These are phyloP conservation scores for Ciconia stormi DNA, from an alignment of 2,113 vertebrate species.

Conservation along the genomic window DNA sequence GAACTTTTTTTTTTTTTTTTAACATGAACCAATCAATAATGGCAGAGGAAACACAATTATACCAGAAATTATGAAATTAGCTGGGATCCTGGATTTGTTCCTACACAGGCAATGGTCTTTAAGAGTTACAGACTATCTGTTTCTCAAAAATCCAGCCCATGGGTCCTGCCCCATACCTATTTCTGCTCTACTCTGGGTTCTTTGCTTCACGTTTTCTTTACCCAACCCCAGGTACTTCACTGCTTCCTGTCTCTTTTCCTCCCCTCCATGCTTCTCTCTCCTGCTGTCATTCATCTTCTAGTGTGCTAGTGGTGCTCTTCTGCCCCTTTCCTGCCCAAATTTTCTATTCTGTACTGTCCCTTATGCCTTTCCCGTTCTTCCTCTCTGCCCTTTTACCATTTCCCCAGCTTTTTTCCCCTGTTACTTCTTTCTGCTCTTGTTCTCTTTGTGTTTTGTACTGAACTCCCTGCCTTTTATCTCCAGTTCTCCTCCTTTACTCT, in stretches of 20 bases:
- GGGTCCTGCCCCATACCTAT: background rate
- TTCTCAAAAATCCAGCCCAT: background rate
- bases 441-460: background rate
- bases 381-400: background rate
- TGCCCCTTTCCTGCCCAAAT: background rate
- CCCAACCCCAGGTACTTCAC: background rate
- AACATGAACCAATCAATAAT: background rate
- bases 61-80: background rate
- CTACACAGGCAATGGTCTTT: background rate
- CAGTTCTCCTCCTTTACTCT: background rate
- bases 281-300: background rate
- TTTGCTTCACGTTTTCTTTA: background rate
- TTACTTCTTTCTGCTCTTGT: background rate
- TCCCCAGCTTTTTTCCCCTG: background rate
- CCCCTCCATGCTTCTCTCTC: background rate
- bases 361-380: background rate
- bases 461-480: background rate
- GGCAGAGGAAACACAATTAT: background rate
- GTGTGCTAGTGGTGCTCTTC: background rate
- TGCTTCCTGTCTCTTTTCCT: background rate
- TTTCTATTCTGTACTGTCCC: background rate
- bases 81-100: background rate
- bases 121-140: background rate
- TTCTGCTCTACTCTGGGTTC: background rate
- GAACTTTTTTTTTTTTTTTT: fast-evolving